These are phyloP conservation scores for Athalia circularis DNA, from an alignment of 2,888 invertebrate species.

Conservation along the genomic window DNA sequence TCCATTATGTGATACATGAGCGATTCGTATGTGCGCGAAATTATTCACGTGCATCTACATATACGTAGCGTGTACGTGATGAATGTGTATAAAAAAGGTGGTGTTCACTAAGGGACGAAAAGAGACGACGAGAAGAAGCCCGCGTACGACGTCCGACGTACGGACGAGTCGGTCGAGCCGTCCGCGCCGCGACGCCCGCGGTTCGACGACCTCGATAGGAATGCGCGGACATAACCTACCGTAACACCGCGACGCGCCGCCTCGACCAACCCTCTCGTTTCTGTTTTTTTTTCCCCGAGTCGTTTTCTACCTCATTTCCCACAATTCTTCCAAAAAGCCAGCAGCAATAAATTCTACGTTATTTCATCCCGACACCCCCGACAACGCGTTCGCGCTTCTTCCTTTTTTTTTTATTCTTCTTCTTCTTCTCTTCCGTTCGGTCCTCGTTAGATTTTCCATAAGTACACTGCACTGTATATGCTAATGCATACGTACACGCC, in stretches of 20 bases:
- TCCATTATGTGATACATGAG: too few species aligned
- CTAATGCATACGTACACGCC: too few species aligned
- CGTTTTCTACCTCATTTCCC: background rate
- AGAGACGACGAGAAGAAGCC: background rate
- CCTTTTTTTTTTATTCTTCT: too few species aligned
- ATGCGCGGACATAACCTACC: conserved; percentile 72
- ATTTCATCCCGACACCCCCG: too few species aligned
- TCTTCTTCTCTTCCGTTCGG: too few species aligned
- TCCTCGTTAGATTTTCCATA: too few species aligned
- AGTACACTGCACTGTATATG: too few species aligned
- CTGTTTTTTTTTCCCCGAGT: background rate
- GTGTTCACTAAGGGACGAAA: background rate
- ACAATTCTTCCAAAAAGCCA: background rate
- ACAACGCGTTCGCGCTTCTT: too few species aligned
- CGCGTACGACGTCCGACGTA: background rate
- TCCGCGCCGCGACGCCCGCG: conserved; percentile 54
- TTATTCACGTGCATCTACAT: too few species aligned
- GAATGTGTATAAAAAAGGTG: background rate
- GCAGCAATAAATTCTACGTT: background rate
- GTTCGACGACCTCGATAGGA: conserved; percentile 72
- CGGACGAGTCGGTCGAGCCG: background rate
- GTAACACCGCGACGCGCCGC: conserved; percentile 66
- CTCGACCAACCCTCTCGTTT: conserved; percentile 22
- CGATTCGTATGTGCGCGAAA: too few species aligned
- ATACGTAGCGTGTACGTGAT: background rate